A percentile compares a stretch with the other conserved stretches of the same genome.
phyloP scores from a whole-genome alignment of 1,140 invertebrate species.

The Drosophila suzukii region DNA sequence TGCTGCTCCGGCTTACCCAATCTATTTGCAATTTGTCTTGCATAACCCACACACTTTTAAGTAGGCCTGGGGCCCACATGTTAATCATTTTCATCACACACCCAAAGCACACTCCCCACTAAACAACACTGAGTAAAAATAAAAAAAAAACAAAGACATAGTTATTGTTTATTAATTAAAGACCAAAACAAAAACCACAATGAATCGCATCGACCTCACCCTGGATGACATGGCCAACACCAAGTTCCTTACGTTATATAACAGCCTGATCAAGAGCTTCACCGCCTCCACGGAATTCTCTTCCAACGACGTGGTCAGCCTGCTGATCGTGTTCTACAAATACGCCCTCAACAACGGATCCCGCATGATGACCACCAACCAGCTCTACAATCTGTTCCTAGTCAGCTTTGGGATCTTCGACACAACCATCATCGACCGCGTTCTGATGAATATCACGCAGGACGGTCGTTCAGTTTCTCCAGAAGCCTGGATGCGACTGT shows the following conservation, averaged over 20 bases:
- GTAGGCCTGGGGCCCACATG: conserved; percentile 34
- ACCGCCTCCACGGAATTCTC: conserved; percentile 50
- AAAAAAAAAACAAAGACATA: neutral
- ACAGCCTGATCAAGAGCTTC: conserved; percentile 51
- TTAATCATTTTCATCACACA: conserved; percentile 27
- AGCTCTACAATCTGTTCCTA: conserved; percentile 71
- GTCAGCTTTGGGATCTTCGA: conserved; percentile 70
- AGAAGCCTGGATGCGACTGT: conserved; percentile 71
- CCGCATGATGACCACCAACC: conserved; percentile 69
- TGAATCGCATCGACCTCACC: conserved; percentile 75
- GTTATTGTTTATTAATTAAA: neutral
- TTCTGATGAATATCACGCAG: conserved; percentile 66
- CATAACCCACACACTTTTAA: conserved; percentile 18
- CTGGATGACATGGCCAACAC: conserved; percentile 79
- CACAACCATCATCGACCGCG: conserved; percentile 69
- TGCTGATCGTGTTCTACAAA: conserved; percentile 79
- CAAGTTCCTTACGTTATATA: conserved; percentile 67
- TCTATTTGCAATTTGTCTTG: conserved; percentile 49
- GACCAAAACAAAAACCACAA: conserved; percentile 17
- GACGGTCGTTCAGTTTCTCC: conserved; percentile 63
- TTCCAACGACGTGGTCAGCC: conserved; percentile 58
- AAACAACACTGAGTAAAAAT: neutral
- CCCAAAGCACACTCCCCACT: neutral
- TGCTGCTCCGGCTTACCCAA: conserved; percentile 33
- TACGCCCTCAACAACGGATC: conserved; percentile 68